Evolutionary conservation across 1,140 invertebrate species (phyloP).

Genomic region (Ericerus pela): DNA sequence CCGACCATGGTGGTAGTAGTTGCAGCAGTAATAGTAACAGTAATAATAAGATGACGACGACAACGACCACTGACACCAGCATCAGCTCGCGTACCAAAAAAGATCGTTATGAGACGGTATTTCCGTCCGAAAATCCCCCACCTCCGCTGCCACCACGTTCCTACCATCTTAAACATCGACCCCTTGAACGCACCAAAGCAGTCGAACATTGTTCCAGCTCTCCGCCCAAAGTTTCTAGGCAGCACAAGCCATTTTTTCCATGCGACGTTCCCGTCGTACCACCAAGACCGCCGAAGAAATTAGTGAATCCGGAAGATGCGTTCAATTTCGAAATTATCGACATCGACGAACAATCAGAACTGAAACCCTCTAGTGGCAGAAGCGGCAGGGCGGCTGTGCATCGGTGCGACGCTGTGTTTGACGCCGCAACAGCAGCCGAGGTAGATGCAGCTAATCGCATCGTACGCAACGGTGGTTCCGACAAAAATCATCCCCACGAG

Average conservation of each 20-base stretch:
- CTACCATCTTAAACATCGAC: constrained; percentile 28
- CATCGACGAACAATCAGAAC: constrained; percentile 42
- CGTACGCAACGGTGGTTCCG: neutral
- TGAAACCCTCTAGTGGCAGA: neutral
- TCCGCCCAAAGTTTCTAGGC: constrained; percentile 23
- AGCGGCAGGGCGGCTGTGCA: constrained; percentile 2
- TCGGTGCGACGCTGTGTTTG: neutral
- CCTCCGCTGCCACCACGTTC: constrained; percentile 33
- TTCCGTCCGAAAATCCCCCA: constrained; percentile 22
- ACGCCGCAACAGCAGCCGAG: neutral
- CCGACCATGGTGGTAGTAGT: neutral
- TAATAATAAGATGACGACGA: too few species aligned
- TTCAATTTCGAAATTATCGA: constrained; percentile 65
- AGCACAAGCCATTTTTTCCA: constrained; percentile 23
- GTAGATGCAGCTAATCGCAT: neutral
- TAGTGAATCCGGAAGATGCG: constrained; percentile 43
- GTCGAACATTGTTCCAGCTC: constrained; percentile 20
- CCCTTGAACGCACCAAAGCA: constrained; percentile 32
- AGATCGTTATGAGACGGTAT: constrained; percentile 11
- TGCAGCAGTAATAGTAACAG: too few species aligned
- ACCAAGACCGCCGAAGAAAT: constrained; percentile 25
- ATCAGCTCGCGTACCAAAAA: constrained; percentile 14
- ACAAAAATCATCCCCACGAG: neutral
- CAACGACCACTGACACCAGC: too few species aligned
- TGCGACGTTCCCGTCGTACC: constrained; percentile 11